Percentiles rank a stretch among this genome's conserved stretches.
These are phyloP conservation scores for Corythucha ciliata DNA, from an alignment of 2,888 invertebrate species.

Conservation along the genomic window DNA sequence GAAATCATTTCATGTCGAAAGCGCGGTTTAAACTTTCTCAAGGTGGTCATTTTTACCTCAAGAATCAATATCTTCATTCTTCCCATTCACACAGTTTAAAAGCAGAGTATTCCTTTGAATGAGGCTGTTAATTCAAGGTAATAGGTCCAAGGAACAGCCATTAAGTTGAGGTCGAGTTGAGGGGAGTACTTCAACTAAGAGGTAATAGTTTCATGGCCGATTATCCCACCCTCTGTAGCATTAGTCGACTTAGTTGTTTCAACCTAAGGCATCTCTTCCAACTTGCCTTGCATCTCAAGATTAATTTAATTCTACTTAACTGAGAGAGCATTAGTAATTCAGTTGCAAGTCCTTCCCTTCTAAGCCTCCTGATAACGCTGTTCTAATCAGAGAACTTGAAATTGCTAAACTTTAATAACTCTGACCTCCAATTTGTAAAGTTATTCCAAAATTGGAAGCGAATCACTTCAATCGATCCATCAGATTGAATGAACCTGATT, in stretches of 20 bases:
- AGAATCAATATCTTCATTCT: too few relatives aligned
- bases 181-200: not conserved
- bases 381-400: conserved; percentile 7
- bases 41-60: too few relatives aligned
- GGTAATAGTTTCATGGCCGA: conserved; percentile 6
- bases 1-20: too few relatives aligned
- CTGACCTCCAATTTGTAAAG: not conserved
- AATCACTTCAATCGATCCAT: too few relatives aligned
- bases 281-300: conserved; percentile 6
- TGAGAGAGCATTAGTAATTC: conserved; percentile 1
- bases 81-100: too few relatives aligned
- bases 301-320: conserved; percentile 4
- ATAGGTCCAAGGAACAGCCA: too few relatives aligned
- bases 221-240: conserved; percentile 6
- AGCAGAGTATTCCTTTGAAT: too few relatives aligned
- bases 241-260: conserved; percentile 3
- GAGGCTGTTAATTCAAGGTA: too few relatives aligned
- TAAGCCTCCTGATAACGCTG: conserved; percentile 3
- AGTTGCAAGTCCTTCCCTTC: conserved; percentile 2
- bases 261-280: not conserved
- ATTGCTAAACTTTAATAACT: conserved; percentile 6
- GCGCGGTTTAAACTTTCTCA: too few relatives aligned
- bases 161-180: too few relatives aligned
- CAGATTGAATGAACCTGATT: too few relatives aligned
- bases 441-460: too few relatives aligned